phyloP scores from a whole-genome alignment of 2,888 invertebrate species.

The Agonopterix subpropinquella region DNA sequence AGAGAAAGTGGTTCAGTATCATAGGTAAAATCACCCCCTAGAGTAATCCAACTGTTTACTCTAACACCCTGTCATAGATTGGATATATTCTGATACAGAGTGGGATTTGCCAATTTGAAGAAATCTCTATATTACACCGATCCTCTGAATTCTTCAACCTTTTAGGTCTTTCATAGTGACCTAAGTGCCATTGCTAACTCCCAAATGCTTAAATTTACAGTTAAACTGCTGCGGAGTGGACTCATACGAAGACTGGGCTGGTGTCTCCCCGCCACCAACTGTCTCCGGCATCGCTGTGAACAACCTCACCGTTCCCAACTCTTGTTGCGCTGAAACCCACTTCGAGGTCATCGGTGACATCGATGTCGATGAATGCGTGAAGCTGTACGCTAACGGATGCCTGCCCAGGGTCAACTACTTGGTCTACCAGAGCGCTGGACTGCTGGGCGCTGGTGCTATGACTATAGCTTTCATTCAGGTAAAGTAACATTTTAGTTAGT shows the following conservation, averaged over 20 bases:
- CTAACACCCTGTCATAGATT: no score
- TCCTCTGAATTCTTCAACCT: no score
- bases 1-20: no score
- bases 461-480: slow-evolving; percentile 90
- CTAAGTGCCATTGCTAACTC: no score
- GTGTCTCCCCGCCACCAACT: slow-evolving; percentile 30
- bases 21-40: no score
- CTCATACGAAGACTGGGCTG: slow-evolving; percentile 77
- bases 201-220: slow-evolving; percentile 51
- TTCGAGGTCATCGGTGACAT: slow-evolving; percentile 20
- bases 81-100: no score
- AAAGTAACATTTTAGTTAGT: slow-evolving; percentile 9
- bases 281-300: slow-evolving; percentile 38
- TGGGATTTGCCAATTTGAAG: no score
- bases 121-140: no score
- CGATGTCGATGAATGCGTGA: slow-evolving; percentile 42
- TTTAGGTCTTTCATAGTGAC: no score
- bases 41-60: no score
- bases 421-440: slow-evolving; percentile 81
- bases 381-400: slow-evolving; percentile 75
- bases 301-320: slow-evolving; percentile 73
- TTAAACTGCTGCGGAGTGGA: slow-evolving; percentile 81
- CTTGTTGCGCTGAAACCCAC: slow-evolving; percentile 71
- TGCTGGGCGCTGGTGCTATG: slow-evolving; percentile 84
- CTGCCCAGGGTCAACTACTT: slow-evolving; percentile 75